A percentile compares a stretch with the other conserved stretches of the same genome.
phyloP scores from a whole-genome alignment of 2,888 invertebrate genomes.

The Chymomyza procnemis region DNA sequence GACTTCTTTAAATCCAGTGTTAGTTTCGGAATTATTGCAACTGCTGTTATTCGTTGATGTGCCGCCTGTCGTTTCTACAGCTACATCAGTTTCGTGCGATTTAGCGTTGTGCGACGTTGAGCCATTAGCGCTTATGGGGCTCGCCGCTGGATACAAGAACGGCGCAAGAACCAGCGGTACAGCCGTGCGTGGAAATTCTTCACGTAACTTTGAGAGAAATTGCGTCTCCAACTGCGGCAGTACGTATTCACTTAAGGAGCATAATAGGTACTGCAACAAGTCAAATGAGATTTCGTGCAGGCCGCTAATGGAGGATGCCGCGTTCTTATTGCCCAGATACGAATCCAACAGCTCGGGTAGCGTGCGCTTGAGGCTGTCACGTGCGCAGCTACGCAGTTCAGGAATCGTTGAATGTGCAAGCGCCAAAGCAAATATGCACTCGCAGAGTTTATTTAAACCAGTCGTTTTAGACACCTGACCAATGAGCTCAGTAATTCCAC shows the following conservation, averaged over 20 bases:
- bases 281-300: constrained; percentile 94
- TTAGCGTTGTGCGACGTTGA: constrained; percentile 36
- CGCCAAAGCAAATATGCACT: constrained; percentile 93
- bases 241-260: constrained; percentile 79
- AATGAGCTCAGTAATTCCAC: constrained; percentile 87
- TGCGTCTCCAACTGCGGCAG: constrained; percentile 73
- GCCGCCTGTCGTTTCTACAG: constrained; percentile 80
- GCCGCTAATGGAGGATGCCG: constrained; percentile 78
- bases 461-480: constrained; percentile 90
- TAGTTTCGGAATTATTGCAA: constrained; percentile 79
- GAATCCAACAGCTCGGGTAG: constrained; percentile 91
- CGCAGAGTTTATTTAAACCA: constrained; percentile 92
- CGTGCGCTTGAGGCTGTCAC: constrained; percentile 88
- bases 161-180: constrained; percentile 94
- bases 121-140: constrained; percentile 27
- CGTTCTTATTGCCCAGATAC: constrained; percentile 88
- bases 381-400: constrained; percentile 86
- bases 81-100: constrained; percentile 60
- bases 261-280: constrained; percentile 89
- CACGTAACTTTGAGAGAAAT: constrained; percentile 88
- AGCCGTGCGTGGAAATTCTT: constrained; percentile 92
- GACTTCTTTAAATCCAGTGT: constrained; percentile 61
- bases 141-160: constrained; percentile 82
- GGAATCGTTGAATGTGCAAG: constrained; percentile 88
- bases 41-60: constrained; percentile 79